Conservation (phyloP, 2,797 vertebrate genomes). For the Scleropages formosus region DNA sequence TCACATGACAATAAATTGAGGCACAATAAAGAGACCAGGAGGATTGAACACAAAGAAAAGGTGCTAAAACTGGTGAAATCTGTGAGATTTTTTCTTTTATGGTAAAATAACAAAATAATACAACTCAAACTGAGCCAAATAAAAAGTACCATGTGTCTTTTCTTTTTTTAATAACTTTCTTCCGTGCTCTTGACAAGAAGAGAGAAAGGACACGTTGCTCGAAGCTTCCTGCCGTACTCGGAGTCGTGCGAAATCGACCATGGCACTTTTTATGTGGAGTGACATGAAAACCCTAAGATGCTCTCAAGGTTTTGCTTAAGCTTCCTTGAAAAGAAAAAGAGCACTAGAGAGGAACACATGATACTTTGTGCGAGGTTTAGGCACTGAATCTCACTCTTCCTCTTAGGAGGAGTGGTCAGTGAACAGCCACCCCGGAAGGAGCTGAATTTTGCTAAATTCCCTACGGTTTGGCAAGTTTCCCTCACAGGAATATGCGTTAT, state of each 20-base stretch:
- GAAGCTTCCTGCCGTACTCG: constrained; percentile 36
- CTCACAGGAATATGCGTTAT: constrained; percentile 25
- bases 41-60: constrained; percentile 51
- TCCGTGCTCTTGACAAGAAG: constrained; percentile 20
- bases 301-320: constrained; percentile 46
- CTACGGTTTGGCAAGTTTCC: constrained; percentile 25
- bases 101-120: constrained; percentile 45
- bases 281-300: constrained; percentile 49
- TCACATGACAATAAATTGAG: constrained; percentile 67
- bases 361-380: constrained; percentile 79
- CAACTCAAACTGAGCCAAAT: constrained; percentile 51
- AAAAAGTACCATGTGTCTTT: constrained; percentile 57
- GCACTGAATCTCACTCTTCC: constrained; percentile 45
- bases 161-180: not conserved
- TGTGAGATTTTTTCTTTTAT: constrained; percentile 43
- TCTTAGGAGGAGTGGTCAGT: constrained; percentile 35
- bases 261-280: constrained; percentile 67
- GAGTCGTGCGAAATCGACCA: constrained; percentile 23
- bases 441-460: not conserved
- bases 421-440: constrained; percentile 38
- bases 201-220: not conserved
- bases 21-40: constrained; percentile 60
- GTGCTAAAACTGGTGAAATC: constrained; percentile 47
- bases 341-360: constrained; percentile 84
- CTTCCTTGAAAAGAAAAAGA: constrained; percentile 65